Evolutionary conservation across 92 coral and sea anemone genomes (phyloP).

Genomic region (Umimayanthus chanpuru): DNA sequence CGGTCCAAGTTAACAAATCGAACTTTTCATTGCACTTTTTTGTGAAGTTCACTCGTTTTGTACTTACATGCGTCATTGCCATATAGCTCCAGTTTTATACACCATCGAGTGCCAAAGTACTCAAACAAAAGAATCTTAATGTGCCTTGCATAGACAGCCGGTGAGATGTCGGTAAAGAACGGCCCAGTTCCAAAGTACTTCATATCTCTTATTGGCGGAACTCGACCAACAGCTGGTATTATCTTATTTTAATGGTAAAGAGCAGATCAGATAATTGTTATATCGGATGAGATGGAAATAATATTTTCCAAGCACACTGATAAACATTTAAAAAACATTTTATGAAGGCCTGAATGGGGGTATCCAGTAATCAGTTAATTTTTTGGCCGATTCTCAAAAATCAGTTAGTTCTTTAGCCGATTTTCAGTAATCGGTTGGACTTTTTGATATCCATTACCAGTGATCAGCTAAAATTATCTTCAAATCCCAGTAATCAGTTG

Average conservation of each 20-base stretch:
- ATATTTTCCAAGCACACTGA: too few relatives aligned
- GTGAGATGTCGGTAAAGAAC: constrained; percentile 12
- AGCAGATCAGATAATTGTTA: background rate
- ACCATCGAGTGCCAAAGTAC: background rate
- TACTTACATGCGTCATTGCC: constrained; percentile 42
- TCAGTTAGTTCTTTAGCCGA: too few relatives aligned
- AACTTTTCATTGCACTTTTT: too few relatives aligned
- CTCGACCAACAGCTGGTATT: background rate
- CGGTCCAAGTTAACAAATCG: too few relatives aligned
- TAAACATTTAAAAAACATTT: too few relatives aligned
- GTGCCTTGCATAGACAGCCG: constrained; percentile 26
- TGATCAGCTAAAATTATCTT: too few relatives aligned
- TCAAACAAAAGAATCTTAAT: constrained; percentile 1
- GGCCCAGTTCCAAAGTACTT: background rate
- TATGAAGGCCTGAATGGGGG: too few relatives aligned
- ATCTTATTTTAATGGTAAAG: background rate
- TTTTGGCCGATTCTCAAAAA: too few relatives aligned
- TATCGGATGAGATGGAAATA: background rate
- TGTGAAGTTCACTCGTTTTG: background rate
- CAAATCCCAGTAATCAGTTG: too few relatives aligned
- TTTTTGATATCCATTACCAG: too few relatives aligned
- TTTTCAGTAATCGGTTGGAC: too few relatives aligned
- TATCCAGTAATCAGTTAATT: too few relatives aligned
- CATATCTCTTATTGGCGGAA: background rate
- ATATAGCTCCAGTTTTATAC: constrained; percentile 35